Evolutionary conservation across 92 coral and sea anemone species (phyloP).

Genomic region (Pocillopora meandrina): DNA sequence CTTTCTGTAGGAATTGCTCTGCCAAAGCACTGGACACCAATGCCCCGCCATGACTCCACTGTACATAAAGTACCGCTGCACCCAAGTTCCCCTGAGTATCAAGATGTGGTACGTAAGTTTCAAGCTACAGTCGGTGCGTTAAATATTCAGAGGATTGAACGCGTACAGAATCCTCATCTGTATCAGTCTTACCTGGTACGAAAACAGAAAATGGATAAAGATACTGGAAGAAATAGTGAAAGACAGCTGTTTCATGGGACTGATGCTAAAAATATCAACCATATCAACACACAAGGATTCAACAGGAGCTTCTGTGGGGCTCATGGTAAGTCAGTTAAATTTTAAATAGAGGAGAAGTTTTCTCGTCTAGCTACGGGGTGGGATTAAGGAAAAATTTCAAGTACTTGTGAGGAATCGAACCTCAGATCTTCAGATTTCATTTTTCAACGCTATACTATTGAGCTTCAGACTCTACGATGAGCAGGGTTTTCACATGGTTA

Average conservation of each 20-base stretch:
- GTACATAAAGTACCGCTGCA: slow-evolving; percentile 38
- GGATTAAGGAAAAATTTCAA: too few species aligned
- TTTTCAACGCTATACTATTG: too few species aligned
- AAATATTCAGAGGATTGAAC: slow-evolving; percentile 28
- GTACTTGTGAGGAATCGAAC: too few species aligned
- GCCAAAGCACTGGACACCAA: slow-evolving; percentile 48
- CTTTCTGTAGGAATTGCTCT: slow-evolving; percentile 28
- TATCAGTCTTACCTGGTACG: slow-evolving; percentile 45
- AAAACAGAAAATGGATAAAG: slow-evolving; percentile 45
- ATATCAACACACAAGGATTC: slow-evolving; percentile 36
- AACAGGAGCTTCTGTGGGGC: slow-evolving; percentile 41
- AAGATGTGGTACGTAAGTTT: slow-evolving; percentile 13
- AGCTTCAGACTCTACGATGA: too few species aligned
- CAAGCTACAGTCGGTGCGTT: not conserved
- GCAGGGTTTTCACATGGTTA: too few species aligned
- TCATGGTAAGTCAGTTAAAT: too few species aligned
- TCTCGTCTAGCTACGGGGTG: too few species aligned
- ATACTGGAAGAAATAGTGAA: slow-evolving; percentile 27
- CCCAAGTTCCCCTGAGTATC: slow-evolving; percentile 66
- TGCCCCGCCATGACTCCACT: slow-evolving; percentile 24
- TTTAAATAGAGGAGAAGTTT: too few species aligned
- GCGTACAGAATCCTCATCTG: slow-evolving; percentile 51
- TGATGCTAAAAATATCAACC: not conserved
- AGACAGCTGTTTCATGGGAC: slow-evolving; percentile 49
- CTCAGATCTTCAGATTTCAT: too few species aligned